Base-by-base conservation (phyloP, 2,797 vertebrate species). In the Coregonus ussuriensis region DNA sequence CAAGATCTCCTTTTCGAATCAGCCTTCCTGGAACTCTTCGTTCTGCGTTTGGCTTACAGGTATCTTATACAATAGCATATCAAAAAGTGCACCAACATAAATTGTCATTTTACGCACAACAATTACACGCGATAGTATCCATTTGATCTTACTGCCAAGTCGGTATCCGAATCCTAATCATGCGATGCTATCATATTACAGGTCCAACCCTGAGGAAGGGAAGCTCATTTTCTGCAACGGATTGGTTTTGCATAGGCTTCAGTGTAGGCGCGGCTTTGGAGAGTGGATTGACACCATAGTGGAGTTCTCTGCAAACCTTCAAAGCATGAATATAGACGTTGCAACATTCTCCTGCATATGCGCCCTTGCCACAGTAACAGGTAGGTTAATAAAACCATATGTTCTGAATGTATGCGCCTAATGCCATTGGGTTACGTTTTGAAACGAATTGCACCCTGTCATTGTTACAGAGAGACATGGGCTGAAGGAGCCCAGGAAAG, bases 261-360 rank as follows among this genome's bases (percentile, higher is more conserved):
- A 98, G 93, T 98, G 97, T 62, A 94, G 97, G 77, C 96, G 98
- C 4, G 98, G 98, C 77, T 99, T 99, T 11, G 98, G 98, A 59
- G 97, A 98, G 88, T 99, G 98, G 98, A 97, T 99, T 72, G 97
- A 99, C 90, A 95, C 96, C 88, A 99, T 99, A 16, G 96, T 97
- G 18, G 97, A 98, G 16, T 99, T 99, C 85, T 99, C 97, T 37
- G 94, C 95, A 81, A 97, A 95, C 86, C 89, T 99, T 88, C 97
- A 98, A 82, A 96, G 96, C 91, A 96, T 99, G 97, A 97, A 96
- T 91, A 92, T 99, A 79, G 97, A 99, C 53, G 93, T 98, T 79
- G 95, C 97, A 62, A 95, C 97, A 82, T 99, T 99, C 91, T 97
- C 97, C 31, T 98, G 98, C 92, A 95, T 99, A 84, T 96, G 97